These are phyloP conservation scores for Cebidichthys violaceus DNA, from an alignment of 2,113 vertebrate species.

Conservation along the genomic window DNA sequence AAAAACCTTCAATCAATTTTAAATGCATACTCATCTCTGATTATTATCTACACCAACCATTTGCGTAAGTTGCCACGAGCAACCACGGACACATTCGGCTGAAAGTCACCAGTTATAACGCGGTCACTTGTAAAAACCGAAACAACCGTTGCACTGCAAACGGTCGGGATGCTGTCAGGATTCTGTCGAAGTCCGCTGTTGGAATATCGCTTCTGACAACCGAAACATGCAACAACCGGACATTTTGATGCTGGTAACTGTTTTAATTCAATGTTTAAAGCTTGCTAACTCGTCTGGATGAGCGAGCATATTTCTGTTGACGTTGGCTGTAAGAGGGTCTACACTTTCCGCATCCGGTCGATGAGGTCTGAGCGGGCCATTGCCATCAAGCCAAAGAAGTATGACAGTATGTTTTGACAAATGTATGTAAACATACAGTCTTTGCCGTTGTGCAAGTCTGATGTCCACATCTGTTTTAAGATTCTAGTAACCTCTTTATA, in stretches of 20 bases:
- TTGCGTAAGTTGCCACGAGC: no score
- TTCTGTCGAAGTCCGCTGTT: background rate
- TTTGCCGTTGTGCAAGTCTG: background rate
- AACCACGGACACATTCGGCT: background rate
- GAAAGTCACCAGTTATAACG: background rate
- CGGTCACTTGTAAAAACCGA: background rate
- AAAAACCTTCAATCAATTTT: no score
- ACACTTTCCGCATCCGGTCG: background rate
- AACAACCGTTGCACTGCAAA: no score
- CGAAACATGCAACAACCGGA: background rate
- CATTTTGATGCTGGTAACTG: background rate
- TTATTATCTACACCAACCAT: background rate
- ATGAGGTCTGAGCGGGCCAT: background rate
- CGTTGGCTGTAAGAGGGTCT: background rate
- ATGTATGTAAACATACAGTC: background rate
- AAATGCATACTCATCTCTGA: background rate
- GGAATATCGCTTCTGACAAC: background rate
- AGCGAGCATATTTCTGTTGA: background rate
- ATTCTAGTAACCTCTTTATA: background rate
- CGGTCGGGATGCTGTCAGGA: no score
- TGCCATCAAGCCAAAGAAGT: background rate
- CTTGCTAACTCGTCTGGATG: background rate
- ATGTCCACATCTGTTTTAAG: background rate
- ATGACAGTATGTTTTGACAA: background rate
- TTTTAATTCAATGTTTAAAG: background rate